Conservation (phyloP, 2,113 vertebrate genomes). For the Malurus melanocephalus region DNA sequence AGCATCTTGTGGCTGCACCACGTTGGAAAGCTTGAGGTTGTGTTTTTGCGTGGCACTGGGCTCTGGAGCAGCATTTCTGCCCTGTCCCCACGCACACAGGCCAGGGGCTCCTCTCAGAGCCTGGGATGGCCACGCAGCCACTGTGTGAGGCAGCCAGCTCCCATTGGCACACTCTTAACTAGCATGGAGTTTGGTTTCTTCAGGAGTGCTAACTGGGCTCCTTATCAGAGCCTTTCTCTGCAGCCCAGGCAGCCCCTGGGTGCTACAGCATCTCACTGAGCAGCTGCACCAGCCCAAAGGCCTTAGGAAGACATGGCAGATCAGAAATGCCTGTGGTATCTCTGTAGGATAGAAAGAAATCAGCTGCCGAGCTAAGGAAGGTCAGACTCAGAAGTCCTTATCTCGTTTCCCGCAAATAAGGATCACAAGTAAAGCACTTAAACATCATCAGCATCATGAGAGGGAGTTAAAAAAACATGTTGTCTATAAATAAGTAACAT, state of each 20-base stretch:
- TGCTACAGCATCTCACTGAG: not conserved
- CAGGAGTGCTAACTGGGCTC: not conserved
- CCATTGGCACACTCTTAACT: fast-evolving
- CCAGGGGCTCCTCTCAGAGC: not conserved
- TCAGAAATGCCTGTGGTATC: not conserved
- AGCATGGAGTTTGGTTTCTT: not conserved
- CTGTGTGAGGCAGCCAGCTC: not conserved
- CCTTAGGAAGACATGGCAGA: not conserved
- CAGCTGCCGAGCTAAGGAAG: not conserved
- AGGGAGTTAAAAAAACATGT: not conserved
- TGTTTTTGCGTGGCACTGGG: not conserved
- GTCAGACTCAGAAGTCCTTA: not conserved
- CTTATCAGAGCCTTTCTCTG: not conserved
- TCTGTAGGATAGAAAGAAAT: not conserved
- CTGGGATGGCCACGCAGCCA: not conserved
- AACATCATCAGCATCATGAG: not conserved
- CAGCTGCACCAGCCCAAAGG: not conserved
- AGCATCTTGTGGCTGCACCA: not conserved
- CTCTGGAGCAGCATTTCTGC: not conserved
- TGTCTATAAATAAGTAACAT: constrained; percentile 29
- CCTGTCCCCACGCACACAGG: not conserved
- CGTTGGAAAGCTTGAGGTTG: fast-evolving
- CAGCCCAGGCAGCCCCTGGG: not conserved
- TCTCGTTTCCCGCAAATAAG: constrained; percentile 24
- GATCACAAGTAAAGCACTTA: constrained; percentile 31